Evolutionary conservation across 1,140 invertebrate species (phyloP).

Genomic region (Luehdorfia chinensis): DNA sequence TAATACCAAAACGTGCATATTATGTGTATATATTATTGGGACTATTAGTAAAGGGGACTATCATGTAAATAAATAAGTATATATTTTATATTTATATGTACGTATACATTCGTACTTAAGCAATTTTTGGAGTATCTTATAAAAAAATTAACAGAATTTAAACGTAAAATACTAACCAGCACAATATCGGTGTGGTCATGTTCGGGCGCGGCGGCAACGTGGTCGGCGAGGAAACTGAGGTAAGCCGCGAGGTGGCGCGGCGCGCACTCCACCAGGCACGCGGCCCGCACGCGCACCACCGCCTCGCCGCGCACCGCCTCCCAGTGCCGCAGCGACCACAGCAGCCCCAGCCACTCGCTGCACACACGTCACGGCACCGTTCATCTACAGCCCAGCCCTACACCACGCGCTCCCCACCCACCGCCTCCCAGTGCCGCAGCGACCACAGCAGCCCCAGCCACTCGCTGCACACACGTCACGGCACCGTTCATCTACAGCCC

Average conservation of each 20-base stretch:
- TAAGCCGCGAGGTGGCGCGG: constrained; percentile 92
- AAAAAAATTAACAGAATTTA: too few relatives aligned
- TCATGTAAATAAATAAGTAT: too few relatives aligned
- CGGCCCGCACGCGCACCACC: constrained; percentile 85
- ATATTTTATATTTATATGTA: too few relatives aligned
- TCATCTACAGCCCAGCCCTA: too few relatives aligned
- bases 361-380: constrained; percentile 9
- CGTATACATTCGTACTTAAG: too few relatives aligned
- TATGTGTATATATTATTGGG: too few relatives aligned
- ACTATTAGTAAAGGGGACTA: too few relatives aligned
- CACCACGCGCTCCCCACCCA: background rate
- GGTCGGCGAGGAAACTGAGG: constrained; percentile 88
- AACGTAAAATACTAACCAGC: constrained; percentile 52
- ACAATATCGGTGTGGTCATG: constrained; percentile 70
- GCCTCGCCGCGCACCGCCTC: constrained; percentile 81
- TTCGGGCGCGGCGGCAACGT: constrained; percentile 79
- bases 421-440: too few relatives aligned
- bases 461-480: too few relatives aligned
- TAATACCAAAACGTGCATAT: too few relatives aligned
- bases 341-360: constrained; percentile 87
- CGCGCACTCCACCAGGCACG: constrained; percentile 94
- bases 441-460: too few relatives aligned
- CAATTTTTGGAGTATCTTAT: too few relatives aligned
- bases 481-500: background rate
- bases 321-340: constrained; percentile 87